Percentiles rank a stretch among this genome's conserved stretches.
These are phyloP conservation scores for Ptychodera flava DNA, from an alignment of 35 echinoderm and acorn worm genomes.

Conservation along the genomic window DNA sequence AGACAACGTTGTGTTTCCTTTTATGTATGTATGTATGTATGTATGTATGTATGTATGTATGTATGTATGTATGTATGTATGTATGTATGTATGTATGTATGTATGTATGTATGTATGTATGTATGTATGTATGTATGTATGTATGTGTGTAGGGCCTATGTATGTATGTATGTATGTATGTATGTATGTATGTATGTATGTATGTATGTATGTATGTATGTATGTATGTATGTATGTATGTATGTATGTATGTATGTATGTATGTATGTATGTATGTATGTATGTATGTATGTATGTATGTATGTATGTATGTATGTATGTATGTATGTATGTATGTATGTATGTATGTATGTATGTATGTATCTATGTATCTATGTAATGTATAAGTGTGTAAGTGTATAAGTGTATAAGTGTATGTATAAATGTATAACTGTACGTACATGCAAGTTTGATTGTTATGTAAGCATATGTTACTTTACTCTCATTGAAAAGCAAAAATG, in stretches of 20 bases:
- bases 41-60: slow-evolving; percentile 2
- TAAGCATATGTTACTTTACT: not conserved
- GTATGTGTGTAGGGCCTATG: no score
- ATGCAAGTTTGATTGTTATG: not conserved
- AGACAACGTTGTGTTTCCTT: not conserved
- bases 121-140: not conserved
- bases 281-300: not conserved
- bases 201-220: not conserved
- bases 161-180: no score
- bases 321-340: not conserved
- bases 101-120: slow-evolving; percentile 2
- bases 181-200: not conserved
- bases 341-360: not conserved
- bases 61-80: not conserved
- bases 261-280: not conserved
- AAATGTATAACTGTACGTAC: no score
- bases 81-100: not conserved
- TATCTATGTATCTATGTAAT: not conserved
- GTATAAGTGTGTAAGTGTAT: not conserved
- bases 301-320: not conserved
- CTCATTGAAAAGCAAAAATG: not conserved
- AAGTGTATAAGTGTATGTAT: no score
- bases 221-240: not conserved
- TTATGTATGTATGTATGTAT: not conserved
- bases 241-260: not conserved